These are phyloP conservation scores for Sphaerophoria rueppellii DNA, from an alignment of 2,888 invertebrate species.

Conservation along the genomic window DNA sequence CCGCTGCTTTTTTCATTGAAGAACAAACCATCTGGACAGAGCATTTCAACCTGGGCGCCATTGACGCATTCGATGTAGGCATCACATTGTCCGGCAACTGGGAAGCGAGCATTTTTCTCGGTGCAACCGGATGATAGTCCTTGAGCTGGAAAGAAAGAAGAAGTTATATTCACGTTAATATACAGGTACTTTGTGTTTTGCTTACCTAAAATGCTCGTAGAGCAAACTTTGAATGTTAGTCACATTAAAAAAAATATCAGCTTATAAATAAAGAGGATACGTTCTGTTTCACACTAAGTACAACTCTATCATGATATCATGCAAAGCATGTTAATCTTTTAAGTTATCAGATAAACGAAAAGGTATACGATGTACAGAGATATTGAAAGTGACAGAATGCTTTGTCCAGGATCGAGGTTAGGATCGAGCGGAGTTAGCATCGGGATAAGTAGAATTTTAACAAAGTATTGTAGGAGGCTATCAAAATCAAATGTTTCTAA, in stretches of 20 bases:
- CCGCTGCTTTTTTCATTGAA: conserved; percentile 89
- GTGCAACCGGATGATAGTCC: conserved; percentile 83
- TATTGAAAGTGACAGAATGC: too few species aligned
- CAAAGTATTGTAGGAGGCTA: too few species aligned
- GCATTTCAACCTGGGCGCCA: conserved; percentile 88
- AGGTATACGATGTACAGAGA: too few species aligned
- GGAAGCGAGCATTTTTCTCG: conserved; percentile 87
- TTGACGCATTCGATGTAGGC: conserved; percentile 88
- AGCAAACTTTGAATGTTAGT: conserved; percentile 2
- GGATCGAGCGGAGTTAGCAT: too few species aligned
- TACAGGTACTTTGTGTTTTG: conserved; percentile 45
- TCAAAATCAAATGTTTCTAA: too few species aligned
- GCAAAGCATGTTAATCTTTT: too few species aligned
- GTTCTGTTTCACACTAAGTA: background rate
- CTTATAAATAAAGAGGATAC: background rate
- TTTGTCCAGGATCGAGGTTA: too few species aligned
- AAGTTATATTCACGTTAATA: conserved; percentile 69
- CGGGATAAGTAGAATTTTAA: too few species aligned
- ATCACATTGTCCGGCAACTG: conserved; percentile 88
- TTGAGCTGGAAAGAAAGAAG: conserved; percentile 53
- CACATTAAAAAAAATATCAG: conserved; percentile 21
- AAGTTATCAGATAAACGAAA: too few species aligned
- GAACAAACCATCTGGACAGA: conserved; percentile 91
- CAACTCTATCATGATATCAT: too few species aligned
- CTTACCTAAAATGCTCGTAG: conserved; percentile 65